Conservation (phyloP, 2,888 invertebrate species). For the Chymomyza amoena region DNA sequence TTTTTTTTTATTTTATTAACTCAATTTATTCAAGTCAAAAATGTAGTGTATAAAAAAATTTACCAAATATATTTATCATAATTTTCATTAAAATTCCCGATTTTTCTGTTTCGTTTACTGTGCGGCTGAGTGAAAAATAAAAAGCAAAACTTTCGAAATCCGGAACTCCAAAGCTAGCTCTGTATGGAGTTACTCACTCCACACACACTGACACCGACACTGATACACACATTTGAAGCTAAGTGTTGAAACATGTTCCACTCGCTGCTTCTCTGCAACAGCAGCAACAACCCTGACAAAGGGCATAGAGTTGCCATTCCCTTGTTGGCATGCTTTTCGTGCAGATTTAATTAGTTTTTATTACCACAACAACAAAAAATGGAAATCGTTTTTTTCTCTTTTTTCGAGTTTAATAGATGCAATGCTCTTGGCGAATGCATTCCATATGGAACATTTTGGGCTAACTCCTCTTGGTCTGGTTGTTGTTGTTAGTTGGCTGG, state of each 20-base stretch:
- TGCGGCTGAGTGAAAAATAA: neutral
- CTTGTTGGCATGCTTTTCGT: constrained; percentile 47
- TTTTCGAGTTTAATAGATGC: neutral
- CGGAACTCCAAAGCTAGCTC: neutral
- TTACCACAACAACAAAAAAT: constrained; percentile 47
- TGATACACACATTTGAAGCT: constrained; percentile 24
- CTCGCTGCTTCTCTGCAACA: constrained; percentile 14
- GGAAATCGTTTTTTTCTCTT: constrained; percentile 25
- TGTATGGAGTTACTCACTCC: neutral
- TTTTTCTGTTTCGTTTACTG: neutral
- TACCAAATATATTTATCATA: neutral
- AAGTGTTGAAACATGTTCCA: constrained; percentile 69
- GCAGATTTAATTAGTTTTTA: constrained; percentile 67
- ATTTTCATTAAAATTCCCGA: neutral
- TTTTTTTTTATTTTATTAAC: too few relatives aligned
- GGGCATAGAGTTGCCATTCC: constrained; percentile 1
- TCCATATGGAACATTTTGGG: constrained; percentile 49
- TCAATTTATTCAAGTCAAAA: too few relatives aligned
- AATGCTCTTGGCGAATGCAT: constrained; percentile 23
- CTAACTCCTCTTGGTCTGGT: constrained; percentile 10
- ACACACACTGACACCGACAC: constrained; percentile 20
- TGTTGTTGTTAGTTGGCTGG: too few relatives aligned
- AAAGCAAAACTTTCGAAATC: neutral
- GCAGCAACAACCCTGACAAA: constrained; percentile 28
- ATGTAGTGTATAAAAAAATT: too few relatives aligned